phyloP scores from a whole-genome alignment of 1,140 invertebrate genomes.

The Papilio polyxenes region DNA sequence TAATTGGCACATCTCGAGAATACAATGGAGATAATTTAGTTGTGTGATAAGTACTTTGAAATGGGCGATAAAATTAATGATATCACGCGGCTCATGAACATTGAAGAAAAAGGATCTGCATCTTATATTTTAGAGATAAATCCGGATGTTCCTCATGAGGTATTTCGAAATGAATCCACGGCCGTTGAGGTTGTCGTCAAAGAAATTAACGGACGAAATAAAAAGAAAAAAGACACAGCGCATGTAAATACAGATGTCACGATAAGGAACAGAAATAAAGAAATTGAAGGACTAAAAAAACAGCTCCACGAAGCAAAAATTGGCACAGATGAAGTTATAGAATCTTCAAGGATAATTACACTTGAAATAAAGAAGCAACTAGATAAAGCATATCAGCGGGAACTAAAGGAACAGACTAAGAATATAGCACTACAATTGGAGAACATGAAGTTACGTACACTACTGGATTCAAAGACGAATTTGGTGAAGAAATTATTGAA shows the following conservation, averaged over 20 bases:
- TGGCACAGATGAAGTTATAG: constrained; percentile 40
- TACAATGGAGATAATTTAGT: constrained; percentile 20
- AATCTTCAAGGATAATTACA: constrained; percentile 45
- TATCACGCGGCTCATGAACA: not conserved
- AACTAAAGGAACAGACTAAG: constrained; percentile 45
- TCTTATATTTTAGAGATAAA: constrained; percentile 34
- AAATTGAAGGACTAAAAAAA: constrained; percentile 43
- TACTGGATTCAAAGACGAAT: constrained; percentile 49
- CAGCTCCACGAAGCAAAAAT: constrained; percentile 45
- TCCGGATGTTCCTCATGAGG: constrained; percentile 46
- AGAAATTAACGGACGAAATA: constrained; percentile 45
- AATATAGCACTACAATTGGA: constrained; percentile 50
- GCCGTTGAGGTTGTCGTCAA: constrained; percentile 56
- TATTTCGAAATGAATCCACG: constrained; percentile 56
- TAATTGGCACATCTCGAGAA: not conserved
- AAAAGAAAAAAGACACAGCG: constrained; percentile 33
- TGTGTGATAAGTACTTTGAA: not conserved
- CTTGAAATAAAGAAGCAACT: constrained; percentile 51
- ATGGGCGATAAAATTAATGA: constrained; percentile 15
- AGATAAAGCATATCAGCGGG: constrained; percentile 43
- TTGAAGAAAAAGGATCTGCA: constrained; percentile 27
- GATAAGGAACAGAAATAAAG: constrained; percentile 36
- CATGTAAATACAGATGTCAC: constrained; percentile 34
- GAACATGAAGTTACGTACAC: constrained; percentile 53
- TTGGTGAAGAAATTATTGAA: constrained; percentile 51